Percentiles rank a stretch among this genome's conserved stretches.
phyloP scores from a whole-genome alignment of 2,113 vertebrate species.

The Tamias sibiricus region DNA sequence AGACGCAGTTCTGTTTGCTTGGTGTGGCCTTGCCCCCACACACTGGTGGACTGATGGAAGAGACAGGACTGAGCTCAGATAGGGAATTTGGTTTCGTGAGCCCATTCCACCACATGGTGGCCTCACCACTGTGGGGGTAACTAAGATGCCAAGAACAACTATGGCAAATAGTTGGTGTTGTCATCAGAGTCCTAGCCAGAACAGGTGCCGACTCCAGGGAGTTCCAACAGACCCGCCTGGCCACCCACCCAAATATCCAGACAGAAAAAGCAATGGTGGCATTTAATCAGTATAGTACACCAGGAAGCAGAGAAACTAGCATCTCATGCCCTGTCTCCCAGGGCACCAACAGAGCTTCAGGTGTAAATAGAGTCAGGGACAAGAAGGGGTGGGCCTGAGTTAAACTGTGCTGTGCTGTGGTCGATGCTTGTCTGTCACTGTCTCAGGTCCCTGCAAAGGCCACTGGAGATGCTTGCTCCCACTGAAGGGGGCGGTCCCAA shows the following conservation, averaged over 20 bases:
- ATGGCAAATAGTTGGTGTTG: not conserved
- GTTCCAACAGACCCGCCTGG: not conserved
- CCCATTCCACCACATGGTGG: not conserved
- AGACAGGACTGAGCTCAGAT: not conserved
- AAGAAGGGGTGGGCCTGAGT: no score
- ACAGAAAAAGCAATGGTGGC: not conserved
- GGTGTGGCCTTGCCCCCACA: not conserved
- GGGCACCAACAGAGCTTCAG: not conserved
- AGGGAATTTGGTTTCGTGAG: not conserved
- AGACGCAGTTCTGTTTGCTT: not conserved
- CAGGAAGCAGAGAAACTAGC: not conserved
- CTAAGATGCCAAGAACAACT: not conserved
- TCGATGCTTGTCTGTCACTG: not conserved
- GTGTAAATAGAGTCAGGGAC: not conserved
- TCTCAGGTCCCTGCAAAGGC: not conserved
- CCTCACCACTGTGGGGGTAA: no score
- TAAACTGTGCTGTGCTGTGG: not conserved
- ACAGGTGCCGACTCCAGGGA: no score
- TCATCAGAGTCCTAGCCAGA: not conserved
- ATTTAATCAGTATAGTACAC: not conserved
- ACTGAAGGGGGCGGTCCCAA: not conserved
- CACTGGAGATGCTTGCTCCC: not conserved
- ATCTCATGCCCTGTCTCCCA: not conserved
- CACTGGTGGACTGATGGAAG: not conserved
- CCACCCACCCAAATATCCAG: not conserved